These are phyloP conservation scores for Uria lomvia DNA, from an alignment of 2,113 vertebrate species.

Conservation along the genomic window DNA sequence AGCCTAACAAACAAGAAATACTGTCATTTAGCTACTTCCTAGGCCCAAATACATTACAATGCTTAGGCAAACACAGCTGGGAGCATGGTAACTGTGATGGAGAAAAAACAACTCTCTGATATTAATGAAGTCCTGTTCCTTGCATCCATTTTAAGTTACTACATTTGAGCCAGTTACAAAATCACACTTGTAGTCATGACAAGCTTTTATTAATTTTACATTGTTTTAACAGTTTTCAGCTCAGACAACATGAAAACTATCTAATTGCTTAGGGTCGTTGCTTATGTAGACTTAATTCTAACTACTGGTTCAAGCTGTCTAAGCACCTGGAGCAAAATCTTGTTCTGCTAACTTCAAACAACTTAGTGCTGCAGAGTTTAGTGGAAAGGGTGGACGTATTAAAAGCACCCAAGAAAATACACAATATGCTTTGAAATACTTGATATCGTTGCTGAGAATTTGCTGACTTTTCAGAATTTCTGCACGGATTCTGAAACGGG, in stretches of 20 bases:
- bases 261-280: background rate
- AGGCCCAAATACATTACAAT: background rate
- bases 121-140: background rate
- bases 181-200: background rate
- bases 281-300: background rate
- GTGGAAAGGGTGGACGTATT: background rate
- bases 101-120: background rate
- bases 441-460: background rate
- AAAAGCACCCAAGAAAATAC: background rate
- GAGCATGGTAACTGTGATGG: background rate
- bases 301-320: background rate
- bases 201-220: background rate
- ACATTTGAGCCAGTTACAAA: background rate
- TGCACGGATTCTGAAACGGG: rapidly evolving
- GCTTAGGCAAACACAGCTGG: constrained; percentile 2
- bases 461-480: background rate
- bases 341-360: background rate
- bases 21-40: background rate
- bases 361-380: background rate
- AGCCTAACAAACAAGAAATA: background rate
- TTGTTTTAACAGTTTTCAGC: background rate
- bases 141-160: background rate
- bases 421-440: background rate
- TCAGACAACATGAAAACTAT: background rate
- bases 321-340: background rate